A percentile compares a stretch with the other conserved stretches of the same genome.
Evolutionary conservation across 2,888 invertebrate species (phyloP).

Genomic region (Abscondita cerata): DNA sequence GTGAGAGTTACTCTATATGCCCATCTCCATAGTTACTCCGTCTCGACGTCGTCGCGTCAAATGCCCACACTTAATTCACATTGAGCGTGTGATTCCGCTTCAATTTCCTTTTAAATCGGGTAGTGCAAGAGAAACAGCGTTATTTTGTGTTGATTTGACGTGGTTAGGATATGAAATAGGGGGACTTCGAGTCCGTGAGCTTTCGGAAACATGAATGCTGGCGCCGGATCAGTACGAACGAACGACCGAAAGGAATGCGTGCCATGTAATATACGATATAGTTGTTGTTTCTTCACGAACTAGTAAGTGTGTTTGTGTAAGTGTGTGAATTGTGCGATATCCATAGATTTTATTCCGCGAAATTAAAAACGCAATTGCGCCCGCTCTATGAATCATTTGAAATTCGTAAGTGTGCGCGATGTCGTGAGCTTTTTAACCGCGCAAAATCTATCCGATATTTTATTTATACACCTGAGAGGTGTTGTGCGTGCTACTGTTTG

Average conservation of each 20-base stretch:
- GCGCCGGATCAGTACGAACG: conserved; percentile 42
- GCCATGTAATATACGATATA: conserved; percentile 26
- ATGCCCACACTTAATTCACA: conserved; percentile 25
- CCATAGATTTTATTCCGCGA: neutral
- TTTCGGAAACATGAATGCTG: conserved; percentile 43
- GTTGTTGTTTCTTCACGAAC: conserved; percentile 28
- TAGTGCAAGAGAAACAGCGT: conserved; percentile 34
- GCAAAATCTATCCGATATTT: neutral
- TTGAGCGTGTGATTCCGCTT: conserved; percentile 33
- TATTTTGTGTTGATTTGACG: conserved; percentile 25
- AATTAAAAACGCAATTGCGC: neutral
- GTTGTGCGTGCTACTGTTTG: conserved; percentile 31
- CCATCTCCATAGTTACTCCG: conserved; percentile 52
- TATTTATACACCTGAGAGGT: conserved; percentile 23
- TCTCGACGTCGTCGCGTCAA: conserved; percentile 37
- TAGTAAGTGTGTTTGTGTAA: conserved; percentile 6
- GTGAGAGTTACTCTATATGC: conserved; percentile 39
- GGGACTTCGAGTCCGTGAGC: conserved; percentile 36
- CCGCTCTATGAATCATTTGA: neutral
- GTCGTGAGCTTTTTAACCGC: neutral
- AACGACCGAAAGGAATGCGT: conserved; percentile 34
- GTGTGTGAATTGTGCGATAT: neutral
- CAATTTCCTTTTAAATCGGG: conserved; percentile 16
- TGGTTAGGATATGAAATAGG: conserved; percentile 32
- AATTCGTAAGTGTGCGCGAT: neutral